A percentile compares a stretch with the other conserved stretches of the same genome.
These are phyloP conservation scores for Agelastica alni DNA, from an alignment of 2,888 invertebrate species.

Conservation along the genomic window DNA sequence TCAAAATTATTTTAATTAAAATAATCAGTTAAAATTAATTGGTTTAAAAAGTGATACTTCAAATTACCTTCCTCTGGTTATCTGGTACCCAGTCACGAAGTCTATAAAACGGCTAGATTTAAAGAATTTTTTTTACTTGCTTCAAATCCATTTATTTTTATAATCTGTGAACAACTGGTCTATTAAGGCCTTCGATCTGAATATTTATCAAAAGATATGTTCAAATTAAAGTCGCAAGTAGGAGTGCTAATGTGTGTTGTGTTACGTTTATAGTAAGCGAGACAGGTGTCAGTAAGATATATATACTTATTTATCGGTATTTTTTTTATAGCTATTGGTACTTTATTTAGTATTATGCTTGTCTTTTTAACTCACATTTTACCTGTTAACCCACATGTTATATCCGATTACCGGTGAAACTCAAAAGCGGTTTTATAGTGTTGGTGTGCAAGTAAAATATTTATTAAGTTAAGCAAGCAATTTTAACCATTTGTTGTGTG, in stretches of 20 bases:
- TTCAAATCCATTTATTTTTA: background rate
- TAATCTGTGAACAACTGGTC: background rate
- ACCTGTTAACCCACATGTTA: constrained; percentile 12
- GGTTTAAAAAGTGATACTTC: no score
- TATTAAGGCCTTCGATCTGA: background rate
- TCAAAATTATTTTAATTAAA: no score
- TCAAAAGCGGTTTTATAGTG: constrained; percentile 10
- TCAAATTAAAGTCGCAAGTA: constrained; percentile 1
- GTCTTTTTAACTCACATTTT: constrained; percentile 14
- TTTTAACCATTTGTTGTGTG: no score
- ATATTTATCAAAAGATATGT: constrained; percentile 6
- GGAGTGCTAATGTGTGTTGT: constrained; percentile 13
- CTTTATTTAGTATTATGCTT: constrained; percentile 6
- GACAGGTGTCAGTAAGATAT: constrained; percentile 14
- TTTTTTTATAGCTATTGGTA: constrained; percentile 16
- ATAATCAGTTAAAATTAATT: no score
- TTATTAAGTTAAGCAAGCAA: background rate
- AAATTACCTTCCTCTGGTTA: no score
- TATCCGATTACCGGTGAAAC: constrained; percentile 11
- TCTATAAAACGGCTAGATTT: no score
- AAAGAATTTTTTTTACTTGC: no score
- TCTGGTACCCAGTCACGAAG: no score
- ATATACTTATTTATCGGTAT: constrained; percentile 10
- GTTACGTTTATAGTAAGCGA: constrained; percentile 6
- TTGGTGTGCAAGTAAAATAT: constrained; percentile 9